Conservation (phyloP, 35 echinoderm and acorn worm genomes). For the Nesometra sesokonis region DNA sequence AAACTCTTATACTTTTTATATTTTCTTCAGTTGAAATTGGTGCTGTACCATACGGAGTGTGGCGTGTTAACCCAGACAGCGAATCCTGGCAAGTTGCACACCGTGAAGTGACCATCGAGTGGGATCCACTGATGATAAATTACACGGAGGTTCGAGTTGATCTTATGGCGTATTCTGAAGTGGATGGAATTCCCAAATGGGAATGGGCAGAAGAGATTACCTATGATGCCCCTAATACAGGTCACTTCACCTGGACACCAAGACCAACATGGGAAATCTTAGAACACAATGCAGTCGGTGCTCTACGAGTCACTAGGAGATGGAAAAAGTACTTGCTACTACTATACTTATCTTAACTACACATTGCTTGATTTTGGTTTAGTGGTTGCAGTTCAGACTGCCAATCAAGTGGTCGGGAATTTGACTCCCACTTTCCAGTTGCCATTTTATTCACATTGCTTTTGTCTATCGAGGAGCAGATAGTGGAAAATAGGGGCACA, state of each 20-base stretch:
- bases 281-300: conserved; percentile 71
- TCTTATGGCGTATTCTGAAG: conserved; percentile 58
- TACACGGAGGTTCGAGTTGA: conserved; percentile 61
- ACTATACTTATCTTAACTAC: not conserved
- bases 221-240: conserved; percentile 57
- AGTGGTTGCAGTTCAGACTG: too few relatives aligned
- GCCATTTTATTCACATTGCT: too few relatives aligned
- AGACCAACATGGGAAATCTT: conserved; percentile 26
- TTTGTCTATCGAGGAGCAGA: too few relatives aligned
- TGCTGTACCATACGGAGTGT: conserved; percentile 38
- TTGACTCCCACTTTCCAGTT: too few relatives aligned
- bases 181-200: conserved; percentile 46
- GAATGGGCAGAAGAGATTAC: conserved; percentile 57
- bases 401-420: too few relatives aligned
- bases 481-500: too few relatives aligned
- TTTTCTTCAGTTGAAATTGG: conserved; percentile 45
- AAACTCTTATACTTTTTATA: too few relatives aligned
- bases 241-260: conserved; percentile 59
- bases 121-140: conserved; percentile 61
- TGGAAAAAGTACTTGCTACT: conserved; percentile 53
- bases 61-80: conserved; percentile 69
- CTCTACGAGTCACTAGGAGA: conserved; percentile 62
- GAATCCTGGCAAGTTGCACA: conserved; percentile 66
- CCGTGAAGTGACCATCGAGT: conserved; percentile 66
- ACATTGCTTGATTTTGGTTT: not conserved